These are phyloP conservation scores for Pandemis corylana DNA, from an alignment of 2,888 invertebrate genomes.

Conservation along the genomic window DNA sequence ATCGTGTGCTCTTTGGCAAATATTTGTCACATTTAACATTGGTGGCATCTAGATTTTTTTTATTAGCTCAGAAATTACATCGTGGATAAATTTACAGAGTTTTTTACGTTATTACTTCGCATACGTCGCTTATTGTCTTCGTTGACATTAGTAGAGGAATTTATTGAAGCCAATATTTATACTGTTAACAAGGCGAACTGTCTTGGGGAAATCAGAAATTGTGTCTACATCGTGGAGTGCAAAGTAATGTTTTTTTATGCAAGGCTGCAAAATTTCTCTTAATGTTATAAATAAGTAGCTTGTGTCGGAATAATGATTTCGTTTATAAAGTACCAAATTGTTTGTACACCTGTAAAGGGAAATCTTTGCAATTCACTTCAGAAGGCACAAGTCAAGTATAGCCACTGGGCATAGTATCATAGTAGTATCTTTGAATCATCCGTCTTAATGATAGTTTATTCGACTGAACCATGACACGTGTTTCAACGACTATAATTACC, in stretches of 20 bases:
- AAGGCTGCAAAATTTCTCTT: no score
- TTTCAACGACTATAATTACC: no score
- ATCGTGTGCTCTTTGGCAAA: constrained; percentile 12
- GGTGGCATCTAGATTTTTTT: constrained; percentile 14
- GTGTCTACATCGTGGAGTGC: constrained; percentile 44
- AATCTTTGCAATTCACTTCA: no score
- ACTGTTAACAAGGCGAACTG: constrained; percentile 44
- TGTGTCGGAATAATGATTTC: no score
- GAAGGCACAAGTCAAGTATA: no score
- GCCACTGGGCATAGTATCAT: no score
- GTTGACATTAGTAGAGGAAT: constrained; percentile 5
- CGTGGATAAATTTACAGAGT: background rate
- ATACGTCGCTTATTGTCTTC: background rate
- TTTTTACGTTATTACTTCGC: background rate
- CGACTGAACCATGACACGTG: no score
- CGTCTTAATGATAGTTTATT: no score
- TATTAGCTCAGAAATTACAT: background rate
- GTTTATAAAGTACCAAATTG: no score
- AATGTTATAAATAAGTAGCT: no score
- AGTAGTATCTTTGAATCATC: no score
- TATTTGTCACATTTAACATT: constrained; percentile 16
- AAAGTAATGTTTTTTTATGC: constrained; percentile 41
- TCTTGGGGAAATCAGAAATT: background rate
- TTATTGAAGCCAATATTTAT: constrained; percentile 30
- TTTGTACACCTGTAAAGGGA: no score